Conservation (phyloP, 2,888 invertebrate genomes). For the Maniola hyperantus region DNA sequence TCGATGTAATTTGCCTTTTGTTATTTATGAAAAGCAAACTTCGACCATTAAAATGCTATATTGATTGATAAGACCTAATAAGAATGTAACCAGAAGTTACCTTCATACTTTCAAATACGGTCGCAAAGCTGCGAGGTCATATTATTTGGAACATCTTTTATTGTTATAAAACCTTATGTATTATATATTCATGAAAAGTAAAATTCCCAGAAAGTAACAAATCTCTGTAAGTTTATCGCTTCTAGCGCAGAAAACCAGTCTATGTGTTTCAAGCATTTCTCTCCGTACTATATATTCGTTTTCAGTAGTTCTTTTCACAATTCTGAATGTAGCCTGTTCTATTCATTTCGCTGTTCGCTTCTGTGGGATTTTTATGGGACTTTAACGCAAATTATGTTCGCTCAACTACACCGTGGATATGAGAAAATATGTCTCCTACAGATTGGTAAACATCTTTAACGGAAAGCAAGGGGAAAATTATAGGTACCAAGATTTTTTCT, state of each 20-base stretch:
- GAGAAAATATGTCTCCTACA: conserved; percentile 20
- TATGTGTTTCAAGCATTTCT: conserved; percentile 74
- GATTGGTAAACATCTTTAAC: conserved; percentile 22
- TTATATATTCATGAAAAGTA: too few species aligned
- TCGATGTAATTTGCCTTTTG: too few species aligned
- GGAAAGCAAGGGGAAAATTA: background rate
- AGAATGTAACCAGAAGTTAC: too few species aligned
- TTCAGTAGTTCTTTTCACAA: conserved; percentile 77
- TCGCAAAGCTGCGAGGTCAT: too few species aligned
- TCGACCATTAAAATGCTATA: too few species aligned
- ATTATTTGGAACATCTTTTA: too few species aligned
- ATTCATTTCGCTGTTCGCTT: conserved; percentile 64
- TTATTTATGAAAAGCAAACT: too few species aligned
- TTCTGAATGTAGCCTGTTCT: conserved; percentile 73
- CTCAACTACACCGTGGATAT: conserved; percentile 22
- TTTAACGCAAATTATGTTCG: conserved; percentile 65
- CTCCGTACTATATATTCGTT: conserved; percentile 70
- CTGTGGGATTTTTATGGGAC: conserved; percentile 70
- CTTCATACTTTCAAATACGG: too few species aligned
- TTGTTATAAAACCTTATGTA: too few species aligned
- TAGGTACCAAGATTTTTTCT: background rate
- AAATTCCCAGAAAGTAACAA: too few species aligned
- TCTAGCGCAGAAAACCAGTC: conserved; percentile 42
- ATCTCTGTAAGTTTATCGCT: background rate
- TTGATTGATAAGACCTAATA: too few species aligned